Evolutionary conservation across 1,140 invertebrate species (phyloP), one percentile per base, ranked within the genome.

Genomic region (Solen grandis): DNA sequence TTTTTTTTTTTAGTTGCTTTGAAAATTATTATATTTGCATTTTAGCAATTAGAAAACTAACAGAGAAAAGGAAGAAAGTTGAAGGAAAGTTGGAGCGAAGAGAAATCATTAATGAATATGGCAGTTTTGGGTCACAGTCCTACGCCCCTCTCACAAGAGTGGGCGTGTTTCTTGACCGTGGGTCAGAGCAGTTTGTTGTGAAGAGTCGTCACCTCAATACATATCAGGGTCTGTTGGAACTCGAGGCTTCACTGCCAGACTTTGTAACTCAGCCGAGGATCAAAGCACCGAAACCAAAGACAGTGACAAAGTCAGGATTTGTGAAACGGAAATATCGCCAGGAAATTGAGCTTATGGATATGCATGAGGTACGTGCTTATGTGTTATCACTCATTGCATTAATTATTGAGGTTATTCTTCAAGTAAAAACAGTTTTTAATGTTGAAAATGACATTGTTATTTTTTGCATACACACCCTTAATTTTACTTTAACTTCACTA

Each of bases 121-220:
- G 87, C 1, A 82, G 89, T 38, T 88, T 81, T 78, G 88, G 86
- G 27, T 92, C 91, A 10, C 90, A 92, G 81, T 85, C 88, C 0
- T 93, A 91, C 82, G 92, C 92, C 10, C 92, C 92, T 16, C 81
- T 92, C 31, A 92, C 91, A 5, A 68, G 92, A 19, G 86, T 91
- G 33, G 92, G 92, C 8, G 87, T 92, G 33, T 93, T 93, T 82
- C 76, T 91, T 4, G 92, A 93, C 65, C 84, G 89, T 13, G 88
- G 88, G 50, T 92, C 92, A 38, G 91, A 92, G 73, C 88, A 92
- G 72, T 92, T 88, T 84, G 84, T 91, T 5, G 90, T 92, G 0
- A 90, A 92, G 65, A 91, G 88, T 69, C 78, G 85, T 16, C 90
- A 90, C 79, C 81, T 92, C 1, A 87, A 77, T 35, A 92, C 90